Evolutionary conservation across 2,113 vertebrate genomes (phyloP), one percentile per base, ranked within the genome.

Genomic region (Pollachius pollachius): DNA sequence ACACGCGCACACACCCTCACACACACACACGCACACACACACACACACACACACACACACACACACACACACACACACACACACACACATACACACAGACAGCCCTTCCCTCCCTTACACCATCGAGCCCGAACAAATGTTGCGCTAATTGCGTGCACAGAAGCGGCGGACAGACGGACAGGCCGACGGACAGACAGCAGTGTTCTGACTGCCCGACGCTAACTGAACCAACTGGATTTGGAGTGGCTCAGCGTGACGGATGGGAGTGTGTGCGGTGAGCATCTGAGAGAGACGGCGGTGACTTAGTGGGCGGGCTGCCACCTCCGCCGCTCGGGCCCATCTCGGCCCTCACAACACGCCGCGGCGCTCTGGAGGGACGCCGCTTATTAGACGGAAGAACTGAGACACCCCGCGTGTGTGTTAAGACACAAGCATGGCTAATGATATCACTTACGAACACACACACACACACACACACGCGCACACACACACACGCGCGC

Each of bases 201-300:
- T 1, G 1, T 11, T 56, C 41, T 37, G 58, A 63, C 41, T 52
- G 68, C 59, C 67, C 74, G 64, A 74, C 57, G 68, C 59, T 69
- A 67, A 69, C 58, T 48, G 62, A 17, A 72, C 54, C n/a, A 52
- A 73, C 66, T 69, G 60, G 59, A 71, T 79, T 69, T 58, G 54
- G 74, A 70, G 57, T 67, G 59, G 37, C 54, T 65, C 16, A 15
- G 59, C 9, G 27, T 69, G 68, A 71, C 74, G 67, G 63, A 69
- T 72, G 74, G 62, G 62, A 66, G 64, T 62, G 73, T 64, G 59
- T 73, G 68, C 69, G n/a, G 54, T 16, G 15, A 17, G 54, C n/a
- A n/a, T 57, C 15, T 57, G 41, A 13, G 41, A 48, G 41, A 48
- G 41, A 0, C 41, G 1, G 41, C 41, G 11, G 41, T 13, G 41